Evolutionary conservation across 2,888 invertebrate species (phyloP), one percentile per base, ranked within the genome.

Genomic region (Dicranocentrus wangi): DNA sequence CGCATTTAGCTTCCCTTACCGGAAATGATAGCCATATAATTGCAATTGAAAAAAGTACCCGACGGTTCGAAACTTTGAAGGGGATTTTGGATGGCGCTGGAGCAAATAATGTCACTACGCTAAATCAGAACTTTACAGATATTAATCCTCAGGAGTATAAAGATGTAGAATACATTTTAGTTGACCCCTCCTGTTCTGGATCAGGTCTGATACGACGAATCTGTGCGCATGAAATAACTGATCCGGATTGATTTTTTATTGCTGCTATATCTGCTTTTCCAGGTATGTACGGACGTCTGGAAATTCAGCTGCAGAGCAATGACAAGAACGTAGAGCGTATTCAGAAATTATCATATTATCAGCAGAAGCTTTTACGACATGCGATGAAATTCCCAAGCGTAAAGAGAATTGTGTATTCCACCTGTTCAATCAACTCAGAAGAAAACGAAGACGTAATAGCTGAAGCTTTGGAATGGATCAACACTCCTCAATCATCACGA

Each of bases 101-200:
- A 0, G 93, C 93, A 0, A 90, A 90, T 39, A 94, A 94, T 87
- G 93, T 94, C 1, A 85, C 91, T 83, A 90, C 93, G 0, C 88
- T 93, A 0, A 90, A 93, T 60, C 90, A 90, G 72, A 98, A 98
- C 89, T 93, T 94, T 13, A 89, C 96, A 53, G 91, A 90, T 28
- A 90, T 95, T 25, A 90, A 92, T 87, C 89, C 90, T 13, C 89
- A 90, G 0, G 91, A 92, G 19, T 91, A 91, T 87, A 91, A 92
- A 28, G 90, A 93, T 85, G 94, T 97, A 0, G 93, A 96, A 88
- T 97, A 95, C 87, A 94, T 98, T 86, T 90, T 99, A n/a, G 93
- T 99, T 0, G 99, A 99, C 90, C 98, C 99, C 0, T 95, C 97
- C 75, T 99, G 99, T 89, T 95, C 97, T 25, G 98, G 99, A 53